phyloP scores from a whole-genome alignment of 2,888 invertebrate species.

The Leptura quadrifasciata region DNA sequence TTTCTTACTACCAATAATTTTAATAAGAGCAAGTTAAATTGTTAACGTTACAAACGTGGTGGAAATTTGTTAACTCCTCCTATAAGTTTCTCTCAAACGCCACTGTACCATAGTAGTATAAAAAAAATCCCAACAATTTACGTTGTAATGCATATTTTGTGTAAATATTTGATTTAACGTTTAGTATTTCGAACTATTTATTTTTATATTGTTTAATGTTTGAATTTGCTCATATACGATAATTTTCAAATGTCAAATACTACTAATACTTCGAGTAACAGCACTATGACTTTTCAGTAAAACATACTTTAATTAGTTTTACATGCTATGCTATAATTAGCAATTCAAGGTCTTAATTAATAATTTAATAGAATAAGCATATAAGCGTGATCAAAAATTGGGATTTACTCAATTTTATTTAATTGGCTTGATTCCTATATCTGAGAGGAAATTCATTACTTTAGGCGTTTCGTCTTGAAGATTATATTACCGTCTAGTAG shows the following conservation, averaged over 20 bases:
- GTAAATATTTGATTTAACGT: neutral
- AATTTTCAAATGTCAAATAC: constrained; percentile 12
- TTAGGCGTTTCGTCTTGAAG: too few species aligned
- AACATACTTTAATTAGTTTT: neutral
- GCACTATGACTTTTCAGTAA: neutral
- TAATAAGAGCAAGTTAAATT: too few species aligned
- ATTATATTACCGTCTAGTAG: too few species aligned
- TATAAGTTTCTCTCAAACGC: neutral
- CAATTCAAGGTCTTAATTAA: neutral
- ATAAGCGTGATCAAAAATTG: neutral
- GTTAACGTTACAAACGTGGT: too few species aligned
- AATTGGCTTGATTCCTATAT: neutral
- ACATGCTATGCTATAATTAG: neutral
- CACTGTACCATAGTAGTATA: neutral
- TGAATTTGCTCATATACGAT: constrained; percentile 5
- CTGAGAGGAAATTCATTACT: too few species aligned
- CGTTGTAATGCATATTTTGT: neutral
- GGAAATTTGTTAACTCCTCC: neutral
- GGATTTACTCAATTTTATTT: neutral
- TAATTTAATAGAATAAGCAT: neutral
- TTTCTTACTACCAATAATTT: too few species aligned
- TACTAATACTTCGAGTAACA: neutral
- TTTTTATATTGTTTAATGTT: neutral
- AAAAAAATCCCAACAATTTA: neutral
- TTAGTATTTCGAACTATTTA: neutral